phyloP scores from a whole-genome alignment of 2,888 invertebrate genomes.

The Iselma pallidipennis region DNA sequence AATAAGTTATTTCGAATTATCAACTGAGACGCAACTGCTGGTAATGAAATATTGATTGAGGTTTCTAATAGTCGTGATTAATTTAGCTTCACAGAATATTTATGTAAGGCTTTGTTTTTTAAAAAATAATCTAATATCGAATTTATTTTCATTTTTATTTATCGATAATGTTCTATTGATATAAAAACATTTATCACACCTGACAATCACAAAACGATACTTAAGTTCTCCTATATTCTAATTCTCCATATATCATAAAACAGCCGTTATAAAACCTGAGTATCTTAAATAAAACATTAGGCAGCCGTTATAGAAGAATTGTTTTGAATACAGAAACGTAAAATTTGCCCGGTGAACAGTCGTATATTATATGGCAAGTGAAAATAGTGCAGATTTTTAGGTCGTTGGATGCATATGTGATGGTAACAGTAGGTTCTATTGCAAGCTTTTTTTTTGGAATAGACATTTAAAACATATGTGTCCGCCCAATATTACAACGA shows the following conservation, averaged over 20 bases:
- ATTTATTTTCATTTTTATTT: no score
- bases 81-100: no score
- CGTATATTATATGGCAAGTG: slow-evolving; percentile 4
- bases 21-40: no score
- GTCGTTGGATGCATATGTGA: slow-evolving; percentile 15
- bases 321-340: slow-evolving; percentile 15
- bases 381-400: slow-evolving; percentile 12
- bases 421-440: slow-evolving; percentile 1
- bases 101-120: no score
- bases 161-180: no score
- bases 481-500: slow-evolving; percentile 25
- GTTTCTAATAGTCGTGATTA: no score
- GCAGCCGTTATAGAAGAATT: slow-evolving; percentile 10
- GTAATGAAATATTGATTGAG: no score
- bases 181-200: no score
- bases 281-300: slow-evolving; percentile 16
- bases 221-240: neutral
- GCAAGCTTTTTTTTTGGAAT: slow-evolving; percentile 12
- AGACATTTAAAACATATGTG: slow-evolving; percentile 27
- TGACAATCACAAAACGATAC: neutral
- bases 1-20: no score
- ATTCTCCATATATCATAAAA: slow-evolving; percentile 6
- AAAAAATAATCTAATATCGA: no score
- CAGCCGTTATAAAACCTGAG: slow-evolving; percentile 11
- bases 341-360: neutral